Percentiles rank a stretch among this genome's conserved stretches.
Conservation (phyloP, 2,113 vertebrate genomes). For the Labeo rohita region DNA sequence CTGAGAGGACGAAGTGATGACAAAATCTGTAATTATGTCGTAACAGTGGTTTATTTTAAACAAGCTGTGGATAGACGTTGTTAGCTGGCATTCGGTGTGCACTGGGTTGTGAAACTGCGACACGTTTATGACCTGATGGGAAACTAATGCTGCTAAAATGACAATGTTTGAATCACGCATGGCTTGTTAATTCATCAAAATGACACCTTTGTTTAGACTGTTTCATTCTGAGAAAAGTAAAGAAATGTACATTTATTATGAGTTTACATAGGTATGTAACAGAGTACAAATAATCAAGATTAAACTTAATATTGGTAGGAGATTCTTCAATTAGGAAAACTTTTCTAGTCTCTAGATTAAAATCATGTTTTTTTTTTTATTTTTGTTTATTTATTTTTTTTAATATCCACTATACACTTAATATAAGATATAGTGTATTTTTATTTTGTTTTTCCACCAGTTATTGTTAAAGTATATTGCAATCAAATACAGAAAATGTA, state of each 20-base stretch:
- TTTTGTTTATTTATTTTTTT: no score
- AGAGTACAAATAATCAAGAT: background rate
- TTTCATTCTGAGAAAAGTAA: background rate
- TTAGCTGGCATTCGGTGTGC: conserved; percentile 53
- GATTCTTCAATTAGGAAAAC: no score
- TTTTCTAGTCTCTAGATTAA: no score
- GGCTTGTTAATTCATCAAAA: conserved; percentile 38
- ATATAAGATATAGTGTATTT: no score
- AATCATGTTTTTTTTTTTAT: no score
- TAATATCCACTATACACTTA: no score
- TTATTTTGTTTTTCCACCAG: no score
- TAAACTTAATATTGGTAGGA: background rate
- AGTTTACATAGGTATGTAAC: background rate
- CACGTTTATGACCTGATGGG: conserved; percentile 44
- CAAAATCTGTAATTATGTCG: conserved; percentile 73
- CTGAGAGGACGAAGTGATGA: conserved; percentile 71
- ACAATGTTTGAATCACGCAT: conserved; percentile 31
- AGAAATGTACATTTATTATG: background rate
- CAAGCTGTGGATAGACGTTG: conserved; percentile 51
- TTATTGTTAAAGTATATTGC: no score
- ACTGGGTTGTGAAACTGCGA: conserved; percentile 51
- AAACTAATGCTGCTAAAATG: conserved; percentile 43
- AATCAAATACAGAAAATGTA: no score
- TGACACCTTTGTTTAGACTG: conserved; percentile 30
- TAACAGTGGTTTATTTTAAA: conserved; percentile 64